phyloP scores from a whole-genome alignment of 1,140 invertebrate species.

The Hyles vespertilio region DNA sequence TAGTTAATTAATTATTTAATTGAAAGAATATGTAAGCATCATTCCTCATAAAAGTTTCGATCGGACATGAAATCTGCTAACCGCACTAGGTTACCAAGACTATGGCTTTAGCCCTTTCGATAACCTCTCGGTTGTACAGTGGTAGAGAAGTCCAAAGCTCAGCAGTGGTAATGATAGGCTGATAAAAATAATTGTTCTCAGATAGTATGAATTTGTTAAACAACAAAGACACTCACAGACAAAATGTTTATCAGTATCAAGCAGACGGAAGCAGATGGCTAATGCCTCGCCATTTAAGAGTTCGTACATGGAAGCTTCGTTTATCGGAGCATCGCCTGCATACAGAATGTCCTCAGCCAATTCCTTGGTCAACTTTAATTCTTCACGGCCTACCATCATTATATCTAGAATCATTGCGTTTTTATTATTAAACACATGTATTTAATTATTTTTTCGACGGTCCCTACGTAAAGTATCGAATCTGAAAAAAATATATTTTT shows the following conservation, averaged over 20 bases:
- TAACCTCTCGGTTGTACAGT: too few species aligned
- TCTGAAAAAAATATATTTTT: too few species aligned
- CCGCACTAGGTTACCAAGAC: too few species aligned
- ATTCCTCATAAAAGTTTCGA: too few species aligned
- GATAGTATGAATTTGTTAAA: not conserved
- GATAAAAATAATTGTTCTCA: not conserved
- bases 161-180: too few species aligned
- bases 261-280: conserved; percentile 51
- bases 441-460: too few species aligned
- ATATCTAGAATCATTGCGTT: conserved; percentile 38
- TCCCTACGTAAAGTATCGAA: too few species aligned
- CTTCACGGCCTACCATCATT: conserved; percentile 65
- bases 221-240: conserved; percentile 34
- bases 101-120: too few species aligned
- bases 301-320: conserved; percentile 50
- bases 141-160: too few species aligned
- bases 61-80: too few species aligned
- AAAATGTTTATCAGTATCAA: conserved; percentile 52
- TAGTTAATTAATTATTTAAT: too few species aligned
- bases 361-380: conserved; percentile 40
- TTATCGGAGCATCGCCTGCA: conserved; percentile 49
- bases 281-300: conserved; percentile 43
- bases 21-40: too few species aligned
- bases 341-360: conserved; percentile 48
- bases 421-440: not conserved